Evolutionary conservation across 1,140 invertebrate species (phyloP).

Genomic region (Chironomus tepperi): DNA sequence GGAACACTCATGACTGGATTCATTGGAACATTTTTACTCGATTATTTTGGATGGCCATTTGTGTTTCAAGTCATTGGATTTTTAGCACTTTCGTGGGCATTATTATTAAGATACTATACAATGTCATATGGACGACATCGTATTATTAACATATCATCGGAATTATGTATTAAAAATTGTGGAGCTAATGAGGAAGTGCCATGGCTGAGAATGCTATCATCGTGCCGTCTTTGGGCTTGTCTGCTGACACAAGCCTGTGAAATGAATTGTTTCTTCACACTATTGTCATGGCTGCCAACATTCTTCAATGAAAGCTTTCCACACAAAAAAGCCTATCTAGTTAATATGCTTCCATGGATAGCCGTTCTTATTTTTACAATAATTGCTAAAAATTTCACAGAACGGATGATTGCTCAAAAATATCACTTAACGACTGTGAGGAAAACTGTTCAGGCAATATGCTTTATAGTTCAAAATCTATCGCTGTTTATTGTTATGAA

Average conservation of each 20-base stretch:
- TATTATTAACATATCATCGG: constrained; percentile 37
- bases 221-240: constrained; percentile 48
- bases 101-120: constrained; percentile 37
- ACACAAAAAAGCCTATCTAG: constrained; percentile 56
- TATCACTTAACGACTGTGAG: constrained; percentile 45
- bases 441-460: constrained; percentile 51
- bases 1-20: constrained; percentile 60
- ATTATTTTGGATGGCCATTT: constrained; percentile 56
- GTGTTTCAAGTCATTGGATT: constrained; percentile 61
- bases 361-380: constrained; percentile 56
- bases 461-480: constrained; percentile 50
- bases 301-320: constrained; percentile 69
- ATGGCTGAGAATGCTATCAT: constrained; percentile 36
- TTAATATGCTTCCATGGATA: constrained; percentile 66
- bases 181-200: constrained; percentile 33
- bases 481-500: constrained; percentile 53
- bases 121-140: constrained; percentile 36
- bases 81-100: constrained; percentile 37
- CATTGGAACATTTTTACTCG: constrained; percentile 57
- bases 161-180: constrained; percentile 33
- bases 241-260: constrained; percentile 64
- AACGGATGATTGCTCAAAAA: constrained; percentile 46
- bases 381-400: constrained; percentile 55
- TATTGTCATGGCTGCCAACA: constrained; percentile 67
- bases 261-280: constrained; percentile 66